A percentile compares a stretch with the other conserved stretches of the same genome.
phyloP scores from a whole-genome alignment of 2,113 vertebrate genomes.

The Nothocercus julius region DNA sequence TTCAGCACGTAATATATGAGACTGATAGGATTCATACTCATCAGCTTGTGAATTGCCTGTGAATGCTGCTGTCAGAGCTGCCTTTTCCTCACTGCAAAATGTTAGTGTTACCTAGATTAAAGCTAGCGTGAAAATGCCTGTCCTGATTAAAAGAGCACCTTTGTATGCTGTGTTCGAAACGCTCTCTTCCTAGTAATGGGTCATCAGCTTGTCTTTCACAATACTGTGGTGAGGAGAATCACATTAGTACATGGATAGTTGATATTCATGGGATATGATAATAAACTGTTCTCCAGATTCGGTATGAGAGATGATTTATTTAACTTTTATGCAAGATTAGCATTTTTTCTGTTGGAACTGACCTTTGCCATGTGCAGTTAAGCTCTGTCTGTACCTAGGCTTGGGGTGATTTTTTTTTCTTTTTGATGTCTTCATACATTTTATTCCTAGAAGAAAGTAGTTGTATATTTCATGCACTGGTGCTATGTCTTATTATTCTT shows the following conservation, averaged over 20 bases:
- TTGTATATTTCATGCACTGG: neutral
- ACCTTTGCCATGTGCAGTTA: neutral
- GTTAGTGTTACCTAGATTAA: neutral
- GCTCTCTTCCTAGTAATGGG: neutral
- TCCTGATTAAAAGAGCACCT: fast-evolving
- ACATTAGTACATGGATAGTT: neutral
- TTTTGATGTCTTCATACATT: neutral
- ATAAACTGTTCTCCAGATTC: neutral
- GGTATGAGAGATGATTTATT: neutral
- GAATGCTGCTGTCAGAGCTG: neutral
- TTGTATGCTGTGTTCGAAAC: neutral
- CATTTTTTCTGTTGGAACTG: neutral
- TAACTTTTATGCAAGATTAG: neutral
- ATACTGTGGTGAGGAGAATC: neutral
- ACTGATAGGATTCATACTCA: neutral
- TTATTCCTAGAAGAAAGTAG: constrained; percentile 13
- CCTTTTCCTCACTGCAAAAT: neutral
- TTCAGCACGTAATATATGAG: neutral
- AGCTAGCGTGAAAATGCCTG: neutral
- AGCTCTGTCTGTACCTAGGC: neutral
- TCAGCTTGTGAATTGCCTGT: neutral
- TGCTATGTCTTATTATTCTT: neutral
- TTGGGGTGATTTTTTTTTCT: neutral
- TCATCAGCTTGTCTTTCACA: neutral
- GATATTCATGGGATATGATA: neutral